A percentile compares a stretch with the other conserved stretches of the same genome.
Conservation (phyloP, 2,888 invertebrate species). For the Sinelater perroti region DNA sequence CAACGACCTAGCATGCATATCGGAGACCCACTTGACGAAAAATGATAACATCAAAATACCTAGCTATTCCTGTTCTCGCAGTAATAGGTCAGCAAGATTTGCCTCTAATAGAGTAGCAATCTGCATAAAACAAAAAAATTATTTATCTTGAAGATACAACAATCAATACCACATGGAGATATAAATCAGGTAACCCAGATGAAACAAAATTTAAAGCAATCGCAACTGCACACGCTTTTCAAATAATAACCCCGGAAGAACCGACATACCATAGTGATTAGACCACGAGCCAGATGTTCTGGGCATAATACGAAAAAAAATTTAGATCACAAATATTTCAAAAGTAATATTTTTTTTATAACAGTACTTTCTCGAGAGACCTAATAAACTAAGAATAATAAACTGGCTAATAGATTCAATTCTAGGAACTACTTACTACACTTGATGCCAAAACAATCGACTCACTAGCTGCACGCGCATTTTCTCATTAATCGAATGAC, state of each 20-base stretch:
- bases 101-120: constrained; percentile 11
- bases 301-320: background rate
- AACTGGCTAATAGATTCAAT: too few relatives aligned
- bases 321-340: constrained; percentile 4
- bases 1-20: constrained; percentile 5
- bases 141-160: constrained; percentile 10
- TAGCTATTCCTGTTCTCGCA: constrained; percentile 9
- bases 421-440: too few relatives aligned
- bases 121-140: constrained; percentile 11
- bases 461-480: too few relatives aligned
- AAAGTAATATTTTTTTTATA: too few relatives aligned
- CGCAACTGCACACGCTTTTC: constrained; percentile 7
- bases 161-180: constrained; percentile 14
- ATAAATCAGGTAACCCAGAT: constrained; percentile 13
- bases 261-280: constrained; percentile 10
- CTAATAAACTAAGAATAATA: too few relatives aligned
- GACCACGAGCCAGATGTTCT: constrained; percentile 1
- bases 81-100: constrained; percentile 10
- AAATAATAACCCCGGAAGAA: constrained; percentile 2
- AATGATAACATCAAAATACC: constrained; percentile 1
- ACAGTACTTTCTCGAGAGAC: too few relatives aligned
- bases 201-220: constrained; percentile 5
- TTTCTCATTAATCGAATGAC: too few relatives aligned
- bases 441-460: too few relatives aligned
- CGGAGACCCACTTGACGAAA: constrained; percentile 6